Base-by-base conservation (phyloP, 53 echinoderm and acorn worm genomes). In the Crossaster papposus region DNA sequence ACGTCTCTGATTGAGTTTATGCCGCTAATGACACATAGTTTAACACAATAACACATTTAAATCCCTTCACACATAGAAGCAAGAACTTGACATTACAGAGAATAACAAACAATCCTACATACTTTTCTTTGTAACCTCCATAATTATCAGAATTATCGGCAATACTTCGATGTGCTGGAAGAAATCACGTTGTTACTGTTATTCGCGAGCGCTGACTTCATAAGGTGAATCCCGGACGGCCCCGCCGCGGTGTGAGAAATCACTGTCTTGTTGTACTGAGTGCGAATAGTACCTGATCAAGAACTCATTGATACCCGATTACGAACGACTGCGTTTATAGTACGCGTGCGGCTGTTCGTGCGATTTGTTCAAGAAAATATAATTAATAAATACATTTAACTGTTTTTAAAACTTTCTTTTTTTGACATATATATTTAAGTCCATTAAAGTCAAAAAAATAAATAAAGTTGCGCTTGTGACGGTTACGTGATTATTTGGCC, bases 61-160 rank as follows among this genome's bases (percentile, higher is more conserved):
- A n/a, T n/a, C n/a, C 44, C 44, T 44, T 44, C 44, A 44, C 44
- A 44, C 44, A 7, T 9, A 7, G 44, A 9, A 58, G 15, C 2
- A 20, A 34, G 14, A 31, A 4, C 34, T 35, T 14, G 6, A n/a
- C 74, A 35, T 13, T 74, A 0, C 2, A 33, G 24, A 62, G 20
- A 58, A 74, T 13, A 74, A 74, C 0, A 17, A 34, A 13, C 2
- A 74, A 32, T 32, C 4, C 11, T 0, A 84, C 84, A 18, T 84
- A 84, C 84, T 84, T 32, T 84, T 71, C 70, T 84, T 84, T 20
- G 84, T 84, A n/a, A 84, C 84, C 72, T 84, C 84, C 84, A 84
- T 84, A 23, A 68, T 68, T 26, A 68, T 11, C 2, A 6, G n/a
- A 1, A 68, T 6, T 23, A 26, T 68, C 68, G 4, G 4, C 68